Percentiles rank a stretch among this genome's conserved stretches.
Conservation (phyloP, 2,113 vertebrate genomes). For the Ivindomyrus marchei region DNA sequence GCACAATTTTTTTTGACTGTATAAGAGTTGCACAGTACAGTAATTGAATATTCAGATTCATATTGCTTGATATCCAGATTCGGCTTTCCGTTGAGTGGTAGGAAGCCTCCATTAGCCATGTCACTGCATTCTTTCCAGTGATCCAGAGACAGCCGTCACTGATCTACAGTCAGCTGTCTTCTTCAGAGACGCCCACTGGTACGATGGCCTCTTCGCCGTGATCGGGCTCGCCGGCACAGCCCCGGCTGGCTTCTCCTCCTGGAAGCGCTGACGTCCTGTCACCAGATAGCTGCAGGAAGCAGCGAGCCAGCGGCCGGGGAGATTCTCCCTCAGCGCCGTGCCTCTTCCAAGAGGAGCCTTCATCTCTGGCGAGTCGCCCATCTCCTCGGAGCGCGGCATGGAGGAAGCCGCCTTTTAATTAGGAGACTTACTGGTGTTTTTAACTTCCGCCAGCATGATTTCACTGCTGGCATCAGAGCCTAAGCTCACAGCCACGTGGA, state of each 20-base stretch:
- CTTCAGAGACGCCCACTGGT: neutral
- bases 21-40: neutral
- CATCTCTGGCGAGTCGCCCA: neutral
- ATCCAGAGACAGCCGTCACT: neutral
- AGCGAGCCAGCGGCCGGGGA: neutral
- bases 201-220: neutral
- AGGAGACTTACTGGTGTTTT: neutral
- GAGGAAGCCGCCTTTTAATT: conserved; percentile 2
- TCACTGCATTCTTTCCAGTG: neutral
- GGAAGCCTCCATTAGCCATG: neutral
- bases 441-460: neutral
- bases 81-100: neutral
- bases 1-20: neutral
- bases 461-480: neutral
- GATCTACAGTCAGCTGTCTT: neutral
- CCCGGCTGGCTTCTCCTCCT: neutral
- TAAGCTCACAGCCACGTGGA: neutral
- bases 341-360: neutral
- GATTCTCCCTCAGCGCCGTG: neutral
- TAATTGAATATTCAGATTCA: neutral
- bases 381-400: neutral
- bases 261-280: neutral
- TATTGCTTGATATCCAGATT: neutral
- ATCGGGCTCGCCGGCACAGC: neutral
- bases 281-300: neutral